Evolutionary conservation across 2,797 vertebrate species (phyloP), one percentile per base, ranked within the genome.

Genomic region (Dendrocincla tyrannina): DNA sequence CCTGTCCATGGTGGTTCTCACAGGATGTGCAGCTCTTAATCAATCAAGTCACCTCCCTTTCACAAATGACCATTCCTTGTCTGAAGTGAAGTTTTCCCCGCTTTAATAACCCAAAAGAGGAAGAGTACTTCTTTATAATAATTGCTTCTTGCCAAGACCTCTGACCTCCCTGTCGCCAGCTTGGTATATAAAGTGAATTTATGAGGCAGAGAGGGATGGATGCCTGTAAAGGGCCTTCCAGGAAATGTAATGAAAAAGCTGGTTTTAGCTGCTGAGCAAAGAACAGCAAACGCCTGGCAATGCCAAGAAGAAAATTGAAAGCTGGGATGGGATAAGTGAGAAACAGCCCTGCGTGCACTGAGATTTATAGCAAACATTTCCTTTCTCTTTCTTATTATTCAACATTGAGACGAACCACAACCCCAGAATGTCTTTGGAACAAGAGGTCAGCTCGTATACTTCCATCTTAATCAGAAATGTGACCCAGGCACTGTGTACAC

Each of bases 141-240:
- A 95, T 92, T 91, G 92, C 83, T 95, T 90, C 81, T 88, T 73
- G 86, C 77, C 78, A 46, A 80, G 93, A 94, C 90, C 95, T 93
- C 73, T 92, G 89, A 93, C 91, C 95, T 64, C 42, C 0, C 3
- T 91, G 94, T 85, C 39, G 5, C 87, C 68, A 75, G 68, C 78
- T 87, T 75, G 93, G 95, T 95, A 82, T 88, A 97, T 95, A 95
- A 96, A 96, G 93, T 70, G 95, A 93, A 96, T 97, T 97, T 97
- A 97, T 75, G 96, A 91, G 89, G 93, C 88, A 80, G 88, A 72
- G 53, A 86, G 77, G 89, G 93, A 94, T 59, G 70, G 94, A 88
- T 79, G 67, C n/a, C 47, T 92, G 41, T 69, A 91, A 93, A 95
- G 35, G 79, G 63, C 74, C 78, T 97, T 96, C 95, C 94, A 96